A percentile compares a stretch with the other conserved stretches of the same genome.
These are phyloP conservation scores for Bruchidius siliquastri DNA, from an alignment of 2,888 invertebrate species.

Conservation along the genomic window DNA sequence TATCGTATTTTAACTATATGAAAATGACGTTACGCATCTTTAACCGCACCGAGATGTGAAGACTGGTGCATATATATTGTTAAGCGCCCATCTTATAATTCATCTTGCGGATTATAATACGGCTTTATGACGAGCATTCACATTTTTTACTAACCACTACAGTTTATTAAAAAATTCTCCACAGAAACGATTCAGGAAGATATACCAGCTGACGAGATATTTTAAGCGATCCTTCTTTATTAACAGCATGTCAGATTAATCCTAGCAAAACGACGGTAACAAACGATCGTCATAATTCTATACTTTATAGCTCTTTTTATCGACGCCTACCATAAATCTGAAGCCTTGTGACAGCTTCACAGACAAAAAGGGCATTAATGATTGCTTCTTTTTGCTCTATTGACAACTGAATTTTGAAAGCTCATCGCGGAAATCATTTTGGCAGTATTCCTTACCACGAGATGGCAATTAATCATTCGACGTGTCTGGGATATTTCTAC, in stretches of 20 bases:
- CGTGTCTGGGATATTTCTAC: neutral
- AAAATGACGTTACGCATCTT: too few species aligned
- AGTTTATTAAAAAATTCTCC: neutral
- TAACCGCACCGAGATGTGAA: too few species aligned
- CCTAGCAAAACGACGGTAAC: neutral
- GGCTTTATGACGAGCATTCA: neutral
- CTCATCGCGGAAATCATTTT: neutral
- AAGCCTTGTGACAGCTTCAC: neutral
- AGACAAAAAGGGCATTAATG: neutral
- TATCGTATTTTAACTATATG: too few species aligned
- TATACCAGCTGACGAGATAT: neutral
- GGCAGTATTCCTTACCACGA: neutral
- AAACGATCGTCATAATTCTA: neutral
- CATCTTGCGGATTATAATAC: neutral
- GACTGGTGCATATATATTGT: too few species aligned
- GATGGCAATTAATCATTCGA: neutral
- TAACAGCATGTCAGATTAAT: neutral
- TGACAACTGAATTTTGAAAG: neutral
- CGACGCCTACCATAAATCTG: neutral
- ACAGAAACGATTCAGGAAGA: neutral
- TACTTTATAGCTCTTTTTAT: neutral
- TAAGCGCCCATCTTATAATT: too few species aligned
- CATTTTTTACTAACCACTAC: neutral
- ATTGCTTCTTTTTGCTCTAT: neutral
- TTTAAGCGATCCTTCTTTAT: neutral